Conservation (phyloP, 1,140 invertebrate genomes). For the Lucilia sericata region DNA sequence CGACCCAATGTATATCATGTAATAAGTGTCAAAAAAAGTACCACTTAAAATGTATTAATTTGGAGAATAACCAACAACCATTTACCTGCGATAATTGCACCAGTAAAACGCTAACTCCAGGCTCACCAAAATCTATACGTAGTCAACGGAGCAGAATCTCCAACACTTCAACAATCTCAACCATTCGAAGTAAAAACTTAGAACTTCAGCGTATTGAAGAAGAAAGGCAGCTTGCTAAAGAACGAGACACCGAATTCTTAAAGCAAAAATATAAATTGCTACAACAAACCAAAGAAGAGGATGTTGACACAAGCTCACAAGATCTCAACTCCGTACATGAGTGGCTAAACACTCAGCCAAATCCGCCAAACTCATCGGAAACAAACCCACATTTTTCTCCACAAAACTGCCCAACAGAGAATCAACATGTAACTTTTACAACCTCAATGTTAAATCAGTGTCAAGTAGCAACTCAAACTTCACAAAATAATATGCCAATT, state of each 20-base stretch:
- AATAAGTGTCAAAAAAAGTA: not conserved
- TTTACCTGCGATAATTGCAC: not conserved
- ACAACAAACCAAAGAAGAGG: not conserved
- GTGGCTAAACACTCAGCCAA: not conserved
- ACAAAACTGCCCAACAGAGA: not conserved
- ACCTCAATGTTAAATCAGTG: not conserved
- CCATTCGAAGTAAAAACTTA: not conserved
- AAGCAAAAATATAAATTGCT: constrained; percentile 6
- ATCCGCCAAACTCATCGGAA: not conserved
- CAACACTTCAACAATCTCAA: not conserved
- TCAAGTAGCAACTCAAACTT: not conserved
- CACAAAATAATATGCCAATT: constrained; percentile 2
- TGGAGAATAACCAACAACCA: not conserved
- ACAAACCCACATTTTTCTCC: not conserved
- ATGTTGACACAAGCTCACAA: not conserved
- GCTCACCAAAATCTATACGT: not conserved
- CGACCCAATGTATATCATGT: not conserved
- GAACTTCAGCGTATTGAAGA: not conserved
- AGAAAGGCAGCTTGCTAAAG: not conserved
- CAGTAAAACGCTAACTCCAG: not conserved
- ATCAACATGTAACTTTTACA: constrained; percentile 3
- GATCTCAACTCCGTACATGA: not conserved
- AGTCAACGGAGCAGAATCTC: not conserved
- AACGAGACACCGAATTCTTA: not conserved
- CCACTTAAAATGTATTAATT: not conserved